Conservation (phyloP, 2,113 vertebrate species). For the Perognathus longimembris region DNA sequence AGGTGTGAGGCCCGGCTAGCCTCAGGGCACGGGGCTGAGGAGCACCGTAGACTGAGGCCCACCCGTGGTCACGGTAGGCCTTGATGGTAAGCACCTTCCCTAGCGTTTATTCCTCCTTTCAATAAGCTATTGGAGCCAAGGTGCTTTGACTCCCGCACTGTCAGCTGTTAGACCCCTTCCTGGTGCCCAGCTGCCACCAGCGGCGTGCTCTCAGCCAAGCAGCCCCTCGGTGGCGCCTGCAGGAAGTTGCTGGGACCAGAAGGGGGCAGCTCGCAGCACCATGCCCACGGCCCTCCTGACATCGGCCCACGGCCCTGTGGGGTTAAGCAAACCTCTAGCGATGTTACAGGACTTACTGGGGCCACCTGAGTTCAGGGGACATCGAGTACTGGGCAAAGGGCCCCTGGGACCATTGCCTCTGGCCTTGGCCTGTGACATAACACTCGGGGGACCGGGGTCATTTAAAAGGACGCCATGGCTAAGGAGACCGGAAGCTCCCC, state of each 20-base stretch:
- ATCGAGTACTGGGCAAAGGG: neutral
- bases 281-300: neutral
- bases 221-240: neutral
- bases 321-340: neutral
- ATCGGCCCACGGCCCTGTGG: too few species aligned
- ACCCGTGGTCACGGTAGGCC: too few species aligned
- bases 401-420: rapidly evolving
- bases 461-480: neutral
- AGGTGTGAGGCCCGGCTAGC: too few species aligned
- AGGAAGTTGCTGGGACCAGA: neutral
- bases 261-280: rapidly evolving
- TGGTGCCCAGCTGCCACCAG: too few species aligned
- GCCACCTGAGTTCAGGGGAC: neutral
- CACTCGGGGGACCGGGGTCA: rapidly evolving
- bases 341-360: neutral
- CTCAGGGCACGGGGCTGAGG: too few species aligned
- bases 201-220: too few species aligned
- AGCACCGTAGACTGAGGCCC: too few species aligned
- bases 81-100: too few species aligned
- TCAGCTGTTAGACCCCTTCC: too few species aligned
- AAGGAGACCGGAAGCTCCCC: neutral
- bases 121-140: too few species aligned
- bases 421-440: neutral
- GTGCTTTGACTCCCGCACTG: too few species aligned
- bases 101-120: too few species aligned